These are phyloP conservation scores for Nemotelus pantherinus DNA, from an alignment of 2,888 invertebrate genomes.

Conservation along the genomic window DNA sequence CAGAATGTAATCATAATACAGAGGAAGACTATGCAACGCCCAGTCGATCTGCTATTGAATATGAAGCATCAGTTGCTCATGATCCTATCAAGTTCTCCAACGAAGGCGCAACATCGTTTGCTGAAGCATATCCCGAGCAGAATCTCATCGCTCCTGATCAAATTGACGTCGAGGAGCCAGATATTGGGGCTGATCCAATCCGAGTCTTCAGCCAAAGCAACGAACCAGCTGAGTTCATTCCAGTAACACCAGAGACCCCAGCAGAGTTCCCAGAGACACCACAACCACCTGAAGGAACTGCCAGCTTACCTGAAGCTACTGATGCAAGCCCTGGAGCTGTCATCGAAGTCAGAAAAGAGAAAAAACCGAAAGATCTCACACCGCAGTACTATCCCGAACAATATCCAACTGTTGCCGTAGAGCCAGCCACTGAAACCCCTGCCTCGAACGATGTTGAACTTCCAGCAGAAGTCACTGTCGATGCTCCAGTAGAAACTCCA, in stretches of 20 bases:
- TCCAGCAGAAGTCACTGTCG: constrained; percentile 56
- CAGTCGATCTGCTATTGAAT: constrained; percentile 8
- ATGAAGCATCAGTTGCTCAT: constrained; percentile 10
- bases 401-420: constrained; percentile 49
- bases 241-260: constrained; percentile 2
- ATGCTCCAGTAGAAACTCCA: constrained; percentile 1
- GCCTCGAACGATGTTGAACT: constrained; percentile 59
- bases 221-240: constrained; percentile 39
- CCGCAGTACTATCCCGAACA: constrained; percentile 31
- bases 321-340: constrained; percentile 21
- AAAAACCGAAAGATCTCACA: constrained; percentile 32
- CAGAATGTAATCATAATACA: constrained; percentile 26
- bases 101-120: constrained; percentile 57
- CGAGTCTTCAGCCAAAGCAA: constrained; percentile 23
- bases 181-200: constrained; percentile 30
- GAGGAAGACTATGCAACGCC: constrained; percentile 11
- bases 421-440: constrained; percentile 44
- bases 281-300: constrained; percentile 6
- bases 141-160: constrained; percentile 25
- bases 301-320: constrained; percentile 46
- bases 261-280: constrained; percentile 31
- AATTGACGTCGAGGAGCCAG: constrained; percentile 29
- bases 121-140: constrained; percentile 61
- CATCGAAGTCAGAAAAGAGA: constrained; percentile 13
- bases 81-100: not conserved